Evolutionary conservation across 2,888 invertebrate species (phyloP), one percentile per base, ranked within the genome.

Genomic region (Lamproptera curius): DNA sequence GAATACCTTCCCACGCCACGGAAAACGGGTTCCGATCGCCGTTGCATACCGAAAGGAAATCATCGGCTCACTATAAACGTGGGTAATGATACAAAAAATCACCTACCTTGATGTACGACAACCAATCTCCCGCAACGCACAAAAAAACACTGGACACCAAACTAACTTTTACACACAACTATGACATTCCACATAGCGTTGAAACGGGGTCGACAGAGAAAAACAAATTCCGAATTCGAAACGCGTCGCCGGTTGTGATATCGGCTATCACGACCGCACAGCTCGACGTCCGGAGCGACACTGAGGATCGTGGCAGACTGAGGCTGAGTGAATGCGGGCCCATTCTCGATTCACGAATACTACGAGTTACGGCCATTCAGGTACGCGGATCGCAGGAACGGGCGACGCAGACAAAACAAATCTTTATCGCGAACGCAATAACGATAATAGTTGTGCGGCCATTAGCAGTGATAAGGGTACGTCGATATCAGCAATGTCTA

Each of bases 401-500:
- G 64, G 40, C 36, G 54, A 46, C 53, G 13, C 76, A 73, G 59
- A 52, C 59, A 46, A 81, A 76, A 68, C 57, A 65, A 50, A 59
- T 70, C 80, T 69, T 53, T 79, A 79, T 17, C 0, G 0, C 0
- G 5, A 28, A 28, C n/a, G 5, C 1, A 42, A 67, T 73, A 82
- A 63, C 63, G 70, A 43, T 51, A 65, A 56, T 62, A 72, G 62
- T 76, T 51, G 63, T 50, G 51, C 59, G 58, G 52, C 47, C 16
- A 13, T 41, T 39, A 43, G 41, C 57, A 72, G 66, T 85, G 85
- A 85, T 86, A 86, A 84, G 80, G 71, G 76, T 77, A 79, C 83
- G 85, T 86, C 86, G 84, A 86, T 86, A 86, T 82, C 84, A 84
- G 70, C 74, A 75, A 74, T 71, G 85, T 83, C 86, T 85, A 83